Conservation (phyloP, 2,113 vertebrate species). For the Beaufortia kweichowensis region DNA sequence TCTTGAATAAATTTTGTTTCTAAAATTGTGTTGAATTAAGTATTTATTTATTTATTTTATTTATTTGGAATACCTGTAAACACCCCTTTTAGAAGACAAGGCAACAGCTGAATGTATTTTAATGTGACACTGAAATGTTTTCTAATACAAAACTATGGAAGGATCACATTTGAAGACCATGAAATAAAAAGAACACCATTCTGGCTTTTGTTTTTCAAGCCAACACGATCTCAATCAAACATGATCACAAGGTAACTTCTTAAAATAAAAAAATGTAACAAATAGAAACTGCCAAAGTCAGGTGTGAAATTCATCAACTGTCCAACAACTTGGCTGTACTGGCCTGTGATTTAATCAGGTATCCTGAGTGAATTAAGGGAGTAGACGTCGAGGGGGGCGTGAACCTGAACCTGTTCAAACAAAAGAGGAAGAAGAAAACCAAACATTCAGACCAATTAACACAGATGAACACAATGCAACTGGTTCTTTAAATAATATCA, state of each 20-base stretch:
- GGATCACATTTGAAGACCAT: not conserved
- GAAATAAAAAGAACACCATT: conserved; percentile 15
- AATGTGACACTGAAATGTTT: not conserved
- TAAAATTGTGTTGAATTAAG: no score
- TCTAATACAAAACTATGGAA: not conserved
- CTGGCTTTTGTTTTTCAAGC: not conserved
- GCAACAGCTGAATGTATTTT: not conserved
- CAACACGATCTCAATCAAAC: not conserved
- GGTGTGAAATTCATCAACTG: not conserved
- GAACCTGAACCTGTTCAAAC: not conserved
- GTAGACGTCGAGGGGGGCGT: conserved; percentile 12
- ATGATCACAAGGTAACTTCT: not conserved
- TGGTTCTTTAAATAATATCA: not conserved
- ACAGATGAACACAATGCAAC: not conserved
- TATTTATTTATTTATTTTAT: no score
- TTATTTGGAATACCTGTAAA: no score
- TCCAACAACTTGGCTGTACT: not conserved
- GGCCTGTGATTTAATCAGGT: not conserved
- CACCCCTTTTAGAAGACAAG: no score
- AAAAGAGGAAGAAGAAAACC: not conserved
- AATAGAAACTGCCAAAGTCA: not conserved
- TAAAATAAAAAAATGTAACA: conserved; percentile 1
- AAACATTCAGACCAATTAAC: not conserved
- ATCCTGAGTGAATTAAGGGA: conserved; percentile 20
- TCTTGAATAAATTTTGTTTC: no score